These are phyloP conservation scores for Leptoclinus maculatus DNA, from an alignment of 2,797 vertebrate species.

Conservation along the genomic window DNA sequence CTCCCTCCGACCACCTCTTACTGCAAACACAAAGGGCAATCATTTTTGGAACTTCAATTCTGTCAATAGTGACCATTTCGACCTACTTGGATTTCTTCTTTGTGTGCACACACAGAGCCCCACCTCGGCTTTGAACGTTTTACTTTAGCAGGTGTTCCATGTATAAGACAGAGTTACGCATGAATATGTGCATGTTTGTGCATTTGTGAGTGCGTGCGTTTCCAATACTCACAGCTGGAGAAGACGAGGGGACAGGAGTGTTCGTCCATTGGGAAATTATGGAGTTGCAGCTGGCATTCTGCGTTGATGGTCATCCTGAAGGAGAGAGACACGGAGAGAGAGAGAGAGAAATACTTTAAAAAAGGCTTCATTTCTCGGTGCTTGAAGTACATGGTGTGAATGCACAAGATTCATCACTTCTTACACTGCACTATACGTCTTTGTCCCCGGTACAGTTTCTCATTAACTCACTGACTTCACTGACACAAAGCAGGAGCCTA, in stretches of 20 bases:
- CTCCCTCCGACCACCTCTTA: neutral
- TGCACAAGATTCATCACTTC: slow-evolving; percentile 33
- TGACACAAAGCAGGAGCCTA: slow-evolving; percentile 47
- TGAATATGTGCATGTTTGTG: neutral
- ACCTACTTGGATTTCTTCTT: neutral
- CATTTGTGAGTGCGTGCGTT: slow-evolving; percentile 11
- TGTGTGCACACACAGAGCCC: neutral
- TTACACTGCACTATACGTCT: slow-evolving; percentile 18
- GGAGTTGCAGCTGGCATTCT: slow-evolving; percentile 93
- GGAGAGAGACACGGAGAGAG: neutral
- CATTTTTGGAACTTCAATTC: neutral
- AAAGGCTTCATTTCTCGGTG: slow-evolving; percentile 2
- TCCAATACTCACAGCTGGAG: slow-evolving; percentile 92
- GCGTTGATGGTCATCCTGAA: slow-evolving; percentile 94
- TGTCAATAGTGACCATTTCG: neutral
- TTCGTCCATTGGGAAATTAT: slow-evolving; percentile 97
- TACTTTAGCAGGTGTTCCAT: neutral
- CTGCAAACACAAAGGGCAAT: neutral
- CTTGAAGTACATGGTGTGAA: slow-evolving; percentile 24
- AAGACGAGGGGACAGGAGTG: slow-evolving; percentile 95
- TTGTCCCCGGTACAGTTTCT: slow-evolving; percentile 33
- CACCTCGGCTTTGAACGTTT: neutral
- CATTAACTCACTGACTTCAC: slow-evolving; percentile 42
- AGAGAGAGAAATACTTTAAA: slow-evolving; percentile 14
- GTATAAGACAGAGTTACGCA: neutral